A percentile compares a stretch with the other conserved stretches of the same genome.
Conservation (phyloP, 2,888 invertebrate species). For the Chymomyza procnemis region DNA sequence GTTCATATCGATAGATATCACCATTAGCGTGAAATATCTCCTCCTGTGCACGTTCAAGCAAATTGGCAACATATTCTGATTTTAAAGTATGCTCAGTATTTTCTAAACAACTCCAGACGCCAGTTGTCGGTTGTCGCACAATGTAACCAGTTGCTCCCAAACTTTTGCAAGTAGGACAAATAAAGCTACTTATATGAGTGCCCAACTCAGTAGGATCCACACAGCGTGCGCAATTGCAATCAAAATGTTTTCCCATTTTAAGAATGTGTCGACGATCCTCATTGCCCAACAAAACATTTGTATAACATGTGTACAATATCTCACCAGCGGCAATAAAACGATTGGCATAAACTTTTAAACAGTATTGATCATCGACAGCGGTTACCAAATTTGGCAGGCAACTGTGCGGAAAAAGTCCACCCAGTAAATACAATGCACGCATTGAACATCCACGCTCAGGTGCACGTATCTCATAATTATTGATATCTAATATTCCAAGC, state of each 20-base stretch:
- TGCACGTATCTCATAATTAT: constrained; percentile 85
- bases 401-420: constrained; percentile 86
- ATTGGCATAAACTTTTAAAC: constrained; percentile 84
- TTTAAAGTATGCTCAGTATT: constrained; percentile 60
- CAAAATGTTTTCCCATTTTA: constrained; percentile 86
- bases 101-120: constrained; percentile 68
- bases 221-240: constrained; percentile 85
- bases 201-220: constrained; percentile 85
- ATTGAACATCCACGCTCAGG: constrained; percentile 79
- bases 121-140: constrained; percentile 37
- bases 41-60: constrained; percentile 78
- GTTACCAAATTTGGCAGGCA: constrained; percentile 86
- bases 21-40: constrained; percentile 78
- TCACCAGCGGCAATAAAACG: constrained; percentile 82
- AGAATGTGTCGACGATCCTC: constrained; percentile 83
- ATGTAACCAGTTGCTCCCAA: constrained; percentile 42
- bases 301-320: constrained; percentile 85
- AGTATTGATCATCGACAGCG: constrained; percentile 84
- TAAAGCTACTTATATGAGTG: constrained; percentile 82
- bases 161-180: constrained; percentile 60
- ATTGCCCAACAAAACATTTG: constrained; percentile 86
- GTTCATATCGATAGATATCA: constrained; percentile 77
- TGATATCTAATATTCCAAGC: constrained; percentile 87
- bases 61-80: constrained; percentile 78
- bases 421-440: constrained; percentile 85